Evolutionary conservation across 1,140 invertebrate genomes (phyloP).

Genomic region (Parapsyche elsis): DNA sequence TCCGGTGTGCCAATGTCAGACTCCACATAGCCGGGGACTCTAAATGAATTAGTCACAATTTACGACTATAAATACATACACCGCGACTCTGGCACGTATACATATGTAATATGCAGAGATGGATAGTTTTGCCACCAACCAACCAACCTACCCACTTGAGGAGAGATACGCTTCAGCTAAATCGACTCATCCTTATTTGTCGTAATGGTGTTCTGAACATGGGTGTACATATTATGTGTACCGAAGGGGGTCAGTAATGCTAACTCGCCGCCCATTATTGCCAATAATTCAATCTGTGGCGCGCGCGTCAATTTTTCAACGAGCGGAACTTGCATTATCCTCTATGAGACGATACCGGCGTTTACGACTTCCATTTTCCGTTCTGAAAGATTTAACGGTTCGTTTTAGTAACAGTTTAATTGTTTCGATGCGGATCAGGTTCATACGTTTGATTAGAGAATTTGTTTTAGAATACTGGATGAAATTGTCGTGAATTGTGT

Average conservation of each 20-base stretch:
- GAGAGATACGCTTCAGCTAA: slow-evolving; percentile 34
- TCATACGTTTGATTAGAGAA: too few relatives aligned
- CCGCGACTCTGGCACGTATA: neutral
- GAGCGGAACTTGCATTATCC: too few relatives aligned
- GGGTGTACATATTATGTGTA: neutral
- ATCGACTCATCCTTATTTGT: slow-evolving; percentile 40
- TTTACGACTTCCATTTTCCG: neutral
- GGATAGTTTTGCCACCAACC: neutral
- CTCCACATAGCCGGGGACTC: neutral
- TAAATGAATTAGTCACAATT: slow-evolving; percentile 50
- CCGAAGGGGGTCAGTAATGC: slow-evolving; percentile 14
- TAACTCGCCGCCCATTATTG: neutral
- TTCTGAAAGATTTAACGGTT: neutral
- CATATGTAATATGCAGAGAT: neutral
- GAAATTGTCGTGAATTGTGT: too few relatives aligned
- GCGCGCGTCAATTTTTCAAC: neutral
- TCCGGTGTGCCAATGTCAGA: slow-evolving; percentile 35
- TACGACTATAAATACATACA: slow-evolving; percentile 31
- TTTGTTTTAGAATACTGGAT: too few relatives aligned
- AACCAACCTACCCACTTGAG: slow-evolving; percentile 29
- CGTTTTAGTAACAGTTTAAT: neutral
- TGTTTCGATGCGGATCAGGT: too few relatives aligned
- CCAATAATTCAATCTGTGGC: slow-evolving; percentile 36
- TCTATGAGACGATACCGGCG: neutral
- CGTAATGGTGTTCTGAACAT: slow-evolving; percentile 34